Evolutionary conservation across 2,888 invertebrate genomes (phyloP), one percentile per base, ranked within the genome.

Genomic region (Aethes cnicana): DNA sequence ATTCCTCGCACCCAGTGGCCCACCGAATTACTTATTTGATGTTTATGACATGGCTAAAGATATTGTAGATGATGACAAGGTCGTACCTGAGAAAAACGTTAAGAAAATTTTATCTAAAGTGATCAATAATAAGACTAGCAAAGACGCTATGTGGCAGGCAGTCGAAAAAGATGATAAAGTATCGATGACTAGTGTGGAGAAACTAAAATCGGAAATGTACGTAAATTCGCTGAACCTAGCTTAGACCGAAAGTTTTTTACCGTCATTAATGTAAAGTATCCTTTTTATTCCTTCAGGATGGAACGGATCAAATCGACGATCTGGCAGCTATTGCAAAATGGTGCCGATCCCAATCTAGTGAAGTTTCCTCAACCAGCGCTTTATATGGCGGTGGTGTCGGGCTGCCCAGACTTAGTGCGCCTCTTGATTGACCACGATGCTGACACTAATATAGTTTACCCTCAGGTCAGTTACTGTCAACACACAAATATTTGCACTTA

Each of bases 311-410:
- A 74, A 67, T 20, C 55, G 9, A 81, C 81, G 0, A 79, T 87
- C 43, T 35, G 65, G 0, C 75, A 80, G 54, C 57, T 88, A 20
- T 56, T 87, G 28, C 46, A 59, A 1, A 70, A 79, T 39, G 87
- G 86, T 6, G 86, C 87, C 0, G 64, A 81, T 53, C 84, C 85
- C 0, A 65, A 62, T 5, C 61, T 73, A 9, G 77, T 81, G 5
- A 61, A 59, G 12, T 84, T 76, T 68, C 87, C 88, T 1, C 80
- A 81, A 30, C 69, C 84, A 3, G 79, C 84, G 1, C 54, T 87
- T 3, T 66, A 77, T 16, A 69, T 81, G 20, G 85, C 84, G 3
- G 57, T 72, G 1, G 44, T 65, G 1, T 64, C 81, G 1, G 72
- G 72, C 1, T 63, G 57, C 35, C 36, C 79, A 1, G 73, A 80